Evolutionary conservation across 1,140 invertebrate species (phyloP).

Genomic region (Sitodiplosis mosellana): DNA sequence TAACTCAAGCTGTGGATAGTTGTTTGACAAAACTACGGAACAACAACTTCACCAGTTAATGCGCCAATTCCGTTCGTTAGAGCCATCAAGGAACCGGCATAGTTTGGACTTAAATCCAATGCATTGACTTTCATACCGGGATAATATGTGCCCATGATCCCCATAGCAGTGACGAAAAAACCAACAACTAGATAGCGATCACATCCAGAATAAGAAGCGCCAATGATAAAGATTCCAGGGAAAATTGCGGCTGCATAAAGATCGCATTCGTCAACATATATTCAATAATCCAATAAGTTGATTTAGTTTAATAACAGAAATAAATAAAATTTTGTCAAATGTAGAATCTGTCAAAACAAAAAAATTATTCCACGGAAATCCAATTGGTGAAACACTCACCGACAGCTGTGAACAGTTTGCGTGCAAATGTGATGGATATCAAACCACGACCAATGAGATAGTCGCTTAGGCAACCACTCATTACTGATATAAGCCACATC

Average conservation of each 20-base stretch:
- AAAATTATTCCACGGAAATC: too few species aligned
- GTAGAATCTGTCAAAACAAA: too few species aligned
- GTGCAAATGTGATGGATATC: conserved; percentile 37
- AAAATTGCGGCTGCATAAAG: conserved; percentile 52
- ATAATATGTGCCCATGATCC: conserved; percentile 55
- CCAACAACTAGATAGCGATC: conserved; percentile 38
- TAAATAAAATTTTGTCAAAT: too few species aligned
- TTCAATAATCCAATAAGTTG: too few species aligned
- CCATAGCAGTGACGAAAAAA: conserved; percentile 50
- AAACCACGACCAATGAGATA: conserved; percentile 37
- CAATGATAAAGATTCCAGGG: conserved; percentile 58
- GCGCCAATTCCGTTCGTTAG: conserved; percentile 70
- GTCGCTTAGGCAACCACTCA: conserved; percentile 45
- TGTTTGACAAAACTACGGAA: conserved; percentile 37
- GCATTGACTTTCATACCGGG: conserved; percentile 64
- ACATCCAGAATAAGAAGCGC: conserved; percentile 63
- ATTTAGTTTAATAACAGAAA: too few species aligned
- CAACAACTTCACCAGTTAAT: too few species aligned
- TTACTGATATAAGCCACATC: conserved; percentile 53
- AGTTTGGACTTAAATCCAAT: conserved; percentile 65
- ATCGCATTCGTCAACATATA: too few species aligned
- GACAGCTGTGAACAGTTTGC: conserved; percentile 55
- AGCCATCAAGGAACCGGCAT: conserved; percentile 59
- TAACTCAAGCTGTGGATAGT: not conserved
- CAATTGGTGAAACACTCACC: conserved; percentile 31